Percentiles rank a stretch among this genome's conserved stretches.
Evolutionary conservation across 2,797 vertebrate genomes (phyloP).

Genomic region (Pogonophryne albipinna): DNA sequence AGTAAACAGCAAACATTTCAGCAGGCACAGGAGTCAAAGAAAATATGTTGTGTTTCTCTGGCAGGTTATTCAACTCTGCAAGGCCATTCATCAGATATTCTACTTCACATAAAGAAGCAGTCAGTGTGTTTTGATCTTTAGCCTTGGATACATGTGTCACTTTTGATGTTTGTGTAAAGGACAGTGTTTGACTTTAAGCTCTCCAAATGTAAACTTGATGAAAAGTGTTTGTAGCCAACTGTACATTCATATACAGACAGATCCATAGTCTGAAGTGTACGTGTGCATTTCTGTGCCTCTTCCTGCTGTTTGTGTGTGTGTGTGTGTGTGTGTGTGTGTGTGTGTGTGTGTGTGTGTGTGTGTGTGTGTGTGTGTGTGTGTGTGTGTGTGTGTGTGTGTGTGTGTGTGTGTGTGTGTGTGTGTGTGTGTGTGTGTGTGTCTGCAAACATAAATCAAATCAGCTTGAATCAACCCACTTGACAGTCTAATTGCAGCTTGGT

Average conservation of each 20-base stretch:
- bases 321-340: too few species aligned
- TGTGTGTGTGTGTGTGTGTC: not conserved
- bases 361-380: too few species aligned
- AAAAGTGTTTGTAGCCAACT: not conserved
- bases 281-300: too few species aligned
- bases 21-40: not conserved
- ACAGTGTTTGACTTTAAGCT: not conserved
- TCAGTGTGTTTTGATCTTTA: not conserved
- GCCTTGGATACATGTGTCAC: not conserved
- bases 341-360: too few species aligned
- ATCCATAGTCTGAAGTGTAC: not conserved
- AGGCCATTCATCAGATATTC: conserved; percentile 6
- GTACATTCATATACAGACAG: not conserved
- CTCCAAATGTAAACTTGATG: not conserved
- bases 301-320: too few species aligned
- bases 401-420: not conserved
- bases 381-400: too few species aligned
- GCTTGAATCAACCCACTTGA: not conserved
- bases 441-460: not conserved
- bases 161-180: not conserved
- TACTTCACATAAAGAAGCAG: not conserved
- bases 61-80: conserved; percentile 34
- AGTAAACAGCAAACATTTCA: conserved; percentile 53
- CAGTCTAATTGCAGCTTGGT: conserved; percentile 37
- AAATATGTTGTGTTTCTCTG: conserved; percentile 10